These are phyloP conservation scores for Cyclura pinguis DNA, from an alignment of 2,797 vertebrate genomes.

Conservation along the genomic window DNA sequence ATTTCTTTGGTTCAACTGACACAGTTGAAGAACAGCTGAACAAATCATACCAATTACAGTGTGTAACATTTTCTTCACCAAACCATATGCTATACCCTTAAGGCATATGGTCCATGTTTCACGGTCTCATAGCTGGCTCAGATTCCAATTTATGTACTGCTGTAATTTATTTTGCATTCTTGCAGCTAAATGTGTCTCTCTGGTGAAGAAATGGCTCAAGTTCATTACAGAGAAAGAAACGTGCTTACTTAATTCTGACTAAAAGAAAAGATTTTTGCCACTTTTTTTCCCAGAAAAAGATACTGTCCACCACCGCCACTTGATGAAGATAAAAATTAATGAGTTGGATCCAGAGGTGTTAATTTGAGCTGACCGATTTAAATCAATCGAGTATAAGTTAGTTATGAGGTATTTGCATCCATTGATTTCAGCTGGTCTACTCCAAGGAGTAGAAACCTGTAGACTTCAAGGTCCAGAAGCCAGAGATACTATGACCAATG, in stretches of 20 bases:
- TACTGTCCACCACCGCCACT: background rate
- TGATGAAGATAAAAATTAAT: background rate
- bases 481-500: background rate
- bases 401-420: background rate
- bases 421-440: background rate
- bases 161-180: constrained; percentile 29
- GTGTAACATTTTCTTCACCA: constrained; percentile 9
- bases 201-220: background rate
- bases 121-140: constrained; percentile 6
- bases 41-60: constrained; percentile 26
- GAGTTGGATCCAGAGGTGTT: background rate
- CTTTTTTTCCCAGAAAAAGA: background rate
- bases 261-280: background rate
- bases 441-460: background rate
- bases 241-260: background rate
- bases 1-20: constrained; percentile 9
- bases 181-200: background rate
- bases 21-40: constrained; percentile 27
- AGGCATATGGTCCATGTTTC: constrained; percentile 17
- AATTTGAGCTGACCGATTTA: background rate
- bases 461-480: background rate
- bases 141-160: constrained; percentile 11
- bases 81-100: constrained; percentile 29
- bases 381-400: background rate
- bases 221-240: constrained; percentile 1